These are phyloP conservation scores for Carpatolechia fugitivella DNA, from an alignment of 2,888 invertebrate genomes.

Conservation along the genomic window DNA sequence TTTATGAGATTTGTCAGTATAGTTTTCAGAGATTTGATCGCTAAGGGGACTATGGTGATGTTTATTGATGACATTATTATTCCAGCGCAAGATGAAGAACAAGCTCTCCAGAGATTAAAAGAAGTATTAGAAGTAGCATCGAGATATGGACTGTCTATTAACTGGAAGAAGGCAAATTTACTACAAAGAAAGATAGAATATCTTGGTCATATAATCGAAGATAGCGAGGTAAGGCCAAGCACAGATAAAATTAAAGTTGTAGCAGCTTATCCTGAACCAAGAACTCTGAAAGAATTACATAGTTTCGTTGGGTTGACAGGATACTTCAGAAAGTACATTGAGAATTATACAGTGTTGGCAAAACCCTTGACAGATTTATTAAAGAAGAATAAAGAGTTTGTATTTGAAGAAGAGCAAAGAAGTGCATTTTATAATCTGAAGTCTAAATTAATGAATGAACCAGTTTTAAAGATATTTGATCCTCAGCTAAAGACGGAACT, in stretches of 20 bases:
- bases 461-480: conserved; percentile 23
- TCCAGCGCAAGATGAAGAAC: conserved; percentile 18
- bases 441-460: conserved; percentile 10
- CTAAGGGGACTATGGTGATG: conserved; percentile 17
- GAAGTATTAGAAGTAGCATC: conserved; percentile 20
- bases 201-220: conserved; percentile 17
- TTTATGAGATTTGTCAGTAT: conserved; percentile 39
- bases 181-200: conserved; percentile 14
- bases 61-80: conserved; percentile 31
- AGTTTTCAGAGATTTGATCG: conserved; percentile 31
- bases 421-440: conserved; percentile 16
- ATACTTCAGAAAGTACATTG: conserved; percentile 31
- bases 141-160: conserved; percentile 28
- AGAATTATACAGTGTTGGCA: conserved; percentile 29
- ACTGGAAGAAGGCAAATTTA: conserved; percentile 21
- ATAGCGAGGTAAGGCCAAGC: conserved; percentile 23
- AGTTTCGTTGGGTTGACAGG: conserved; percentile 27
- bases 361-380: conserved; percentile 25
- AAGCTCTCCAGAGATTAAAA: conserved; percentile 17
- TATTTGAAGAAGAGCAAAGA: conserved; percentile 4
- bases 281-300: conserved; percentile 23
- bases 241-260: conserved; percentile 26
- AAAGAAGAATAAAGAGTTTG: conserved; percentile 13
- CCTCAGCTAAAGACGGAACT: conserved; percentile 20
- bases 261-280: conserved; percentile 22